Evolutionary conservation across 2,888 invertebrate genomes (phyloP), one percentile per base, ranked within the genome.

Genomic region (Lasius platythorax): DNA sequence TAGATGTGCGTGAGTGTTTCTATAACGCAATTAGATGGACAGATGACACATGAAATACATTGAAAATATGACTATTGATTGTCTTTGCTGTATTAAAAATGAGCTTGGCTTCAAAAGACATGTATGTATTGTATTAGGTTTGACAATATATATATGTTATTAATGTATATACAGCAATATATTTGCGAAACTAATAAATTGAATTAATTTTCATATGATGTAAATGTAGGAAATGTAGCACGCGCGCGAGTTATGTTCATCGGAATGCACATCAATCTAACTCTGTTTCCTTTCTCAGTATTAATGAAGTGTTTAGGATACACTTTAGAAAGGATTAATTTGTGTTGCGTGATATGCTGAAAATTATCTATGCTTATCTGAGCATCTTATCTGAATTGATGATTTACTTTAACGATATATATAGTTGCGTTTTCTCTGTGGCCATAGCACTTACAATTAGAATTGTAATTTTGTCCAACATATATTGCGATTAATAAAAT

Each of bases 391-490:
- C 46, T 11, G n/a, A 74, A 11, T 66, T n/a, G 12, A 64, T n/a
- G 3, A 74, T 23, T 75, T 66, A 64, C 46, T 64, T n/a, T 9
- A 53, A 53, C 6, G 6, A n/a, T 64, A n/a, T 64, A 12, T n/a
- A 18, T 33, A 64, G 28, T 53, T 58, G 40, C n/a, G 6, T 83
- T 79, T 68, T 64, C 82, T 89, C 84, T 82, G 89, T 91, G 87
- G 90, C 89, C 88, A 91, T 91, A 86, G 75, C 89, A 90, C 85
- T 86, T 86, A 88, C 87, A 87, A 86, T 88, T 90, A 88, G 87
- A 87, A 86, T 88, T 90, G 89, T 91, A 91, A 87, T 88, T 89
- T 92, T 90, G 87, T 91, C 89, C 86, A 87, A 88, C 85, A 88
- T 86, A 89, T 90, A 88, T 86, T 89, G 88, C 86, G 84, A 90